phyloP scores from a whole-genome alignment of 2,797 vertebrate genomes.

The Falco concolor region DNA sequence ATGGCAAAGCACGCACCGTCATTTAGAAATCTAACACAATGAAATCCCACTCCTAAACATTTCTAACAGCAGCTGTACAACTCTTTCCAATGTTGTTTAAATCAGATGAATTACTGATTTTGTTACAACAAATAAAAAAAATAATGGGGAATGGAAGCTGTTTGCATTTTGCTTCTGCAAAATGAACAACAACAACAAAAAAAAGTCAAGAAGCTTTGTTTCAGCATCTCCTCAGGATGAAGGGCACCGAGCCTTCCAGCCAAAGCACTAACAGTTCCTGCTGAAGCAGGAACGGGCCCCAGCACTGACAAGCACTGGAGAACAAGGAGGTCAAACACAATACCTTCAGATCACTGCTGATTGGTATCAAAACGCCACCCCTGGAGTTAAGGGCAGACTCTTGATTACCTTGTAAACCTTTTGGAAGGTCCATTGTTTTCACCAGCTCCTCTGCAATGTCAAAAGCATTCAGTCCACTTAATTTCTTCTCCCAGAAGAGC shows the following conservation, averaged over 20 bases:
- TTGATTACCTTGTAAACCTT: conserved; percentile 90
- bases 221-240: not conserved
- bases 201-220: not conserved
- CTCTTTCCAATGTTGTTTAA: not conserved
- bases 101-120: not conserved
- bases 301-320: not conserved
- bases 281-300: not conserved
- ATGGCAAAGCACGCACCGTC: not conserved
- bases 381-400: not conserved
- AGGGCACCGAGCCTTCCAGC: not conserved
- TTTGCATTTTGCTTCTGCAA: not conserved
- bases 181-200: not conserved
- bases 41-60: not conserved
- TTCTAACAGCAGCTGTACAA: not conserved
- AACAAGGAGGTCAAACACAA: not conserved
- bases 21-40: not conserved
- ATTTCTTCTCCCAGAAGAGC: conserved; percentile 99
- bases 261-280: not conserved
- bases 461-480: conserved; percentile 93
- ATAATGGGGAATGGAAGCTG: not conserved
- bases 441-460: conserved; percentile 98
- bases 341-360: not conserved
- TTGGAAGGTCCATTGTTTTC: conserved; percentile 97
- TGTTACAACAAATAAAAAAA: not conserved
- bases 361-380: not conserved